Conservation (phyloP, 2,113 vertebrate genomes). For the Prolemur simus region DNA sequence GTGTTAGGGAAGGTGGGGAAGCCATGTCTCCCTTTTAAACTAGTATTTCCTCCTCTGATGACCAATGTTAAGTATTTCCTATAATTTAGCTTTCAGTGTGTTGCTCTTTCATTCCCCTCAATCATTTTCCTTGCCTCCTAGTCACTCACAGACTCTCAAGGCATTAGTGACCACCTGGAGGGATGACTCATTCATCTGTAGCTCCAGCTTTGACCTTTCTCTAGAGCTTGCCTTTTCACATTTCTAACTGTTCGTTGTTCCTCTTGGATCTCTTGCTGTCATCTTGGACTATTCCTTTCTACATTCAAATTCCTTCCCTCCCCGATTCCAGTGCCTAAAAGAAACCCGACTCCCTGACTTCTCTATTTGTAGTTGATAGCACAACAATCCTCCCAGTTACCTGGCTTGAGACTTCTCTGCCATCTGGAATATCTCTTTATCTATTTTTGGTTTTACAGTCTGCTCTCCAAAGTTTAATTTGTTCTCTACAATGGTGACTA, state of each 20-base stretch:
- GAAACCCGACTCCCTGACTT: neutral
- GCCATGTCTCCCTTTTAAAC: neutral
- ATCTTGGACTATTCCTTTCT: neutral
- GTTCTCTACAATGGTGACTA: neutral
- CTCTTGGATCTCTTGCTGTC: neutral
- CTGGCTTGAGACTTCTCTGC: neutral
- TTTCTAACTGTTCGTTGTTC: neutral
- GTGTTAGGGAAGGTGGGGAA: too few relatives aligned
- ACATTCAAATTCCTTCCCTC: neutral
- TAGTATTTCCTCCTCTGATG: neutral
- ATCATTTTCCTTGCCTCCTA: neutral
- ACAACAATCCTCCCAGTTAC: neutral
- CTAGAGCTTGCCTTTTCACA: neutral
- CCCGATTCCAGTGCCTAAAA: neutral
- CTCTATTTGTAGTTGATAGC: neutral
- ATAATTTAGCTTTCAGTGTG: neutral
- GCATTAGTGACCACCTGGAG: too few relatives aligned
- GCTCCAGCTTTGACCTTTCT: neutral
- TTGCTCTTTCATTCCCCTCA: neutral
- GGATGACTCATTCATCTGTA: neutral
- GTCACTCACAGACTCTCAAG: neutral
- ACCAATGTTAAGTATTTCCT: neutral
- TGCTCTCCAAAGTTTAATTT: neutral
- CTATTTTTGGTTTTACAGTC: neutral
- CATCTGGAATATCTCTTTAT: neutral